Percentiles rank a stretch among this genome's conserved stretches.
Evolutionary conservation across 1,140 invertebrate genomes (phyloP).

Genomic region (Papilio xuthus): DNA sequence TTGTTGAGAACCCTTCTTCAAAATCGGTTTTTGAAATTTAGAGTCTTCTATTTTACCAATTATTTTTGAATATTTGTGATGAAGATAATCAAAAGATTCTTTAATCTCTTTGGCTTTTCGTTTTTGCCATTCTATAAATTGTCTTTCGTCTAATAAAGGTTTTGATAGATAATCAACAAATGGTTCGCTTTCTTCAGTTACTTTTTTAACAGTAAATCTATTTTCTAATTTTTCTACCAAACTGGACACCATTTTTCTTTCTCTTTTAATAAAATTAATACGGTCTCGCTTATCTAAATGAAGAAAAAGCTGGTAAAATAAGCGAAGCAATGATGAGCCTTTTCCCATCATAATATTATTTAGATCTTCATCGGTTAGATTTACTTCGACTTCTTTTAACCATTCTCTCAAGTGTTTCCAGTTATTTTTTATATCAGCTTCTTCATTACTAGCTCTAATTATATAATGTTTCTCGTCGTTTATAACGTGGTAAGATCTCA

Average conservation of each 20-base stretch:
- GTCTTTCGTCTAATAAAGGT: slow-evolving; percentile 73
- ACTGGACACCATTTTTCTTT: slow-evolving; percentile 73
- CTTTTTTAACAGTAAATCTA: slow-evolving; percentile 67
- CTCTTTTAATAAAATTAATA: slow-evolving; percentile 79
- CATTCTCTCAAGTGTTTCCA: slow-evolving; percentile 79
- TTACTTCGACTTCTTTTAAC: slow-evolving; percentile 79
- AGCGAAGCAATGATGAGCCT: slow-evolving; percentile 75
- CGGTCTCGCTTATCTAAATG: slow-evolving; percentile 82
- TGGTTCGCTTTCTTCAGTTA: slow-evolving; percentile 52
- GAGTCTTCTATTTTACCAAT: slow-evolving; percentile 58
- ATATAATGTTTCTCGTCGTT: slow-evolving; percentile 68
- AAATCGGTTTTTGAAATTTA: slow-evolving; percentile 39
- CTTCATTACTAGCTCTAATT: slow-evolving; percentile 68
- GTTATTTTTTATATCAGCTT: slow-evolving; percentile 78
- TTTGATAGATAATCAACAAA: slow-evolving; percentile 69
- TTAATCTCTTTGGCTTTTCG: slow-evolving; percentile 75
- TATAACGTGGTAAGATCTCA: slow-evolving; percentile 69
- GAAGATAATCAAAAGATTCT: slow-evolving; percentile 67
- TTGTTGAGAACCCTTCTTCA: neutral
- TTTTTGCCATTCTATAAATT: slow-evolving; percentile 82
- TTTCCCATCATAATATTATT: slow-evolving; percentile 79
- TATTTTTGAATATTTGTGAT: slow-evolving; percentile 69
- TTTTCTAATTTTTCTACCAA: slow-evolving; percentile 69
- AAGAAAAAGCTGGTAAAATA: slow-evolving; percentile 84
- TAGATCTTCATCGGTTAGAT: slow-evolving; percentile 76